Evolutionary conservation across 2,888 invertebrate genomes (phyloP), one percentile per base, ranked within the genome.

Genomic region (Hirtodrosophila histrioides): DNA sequence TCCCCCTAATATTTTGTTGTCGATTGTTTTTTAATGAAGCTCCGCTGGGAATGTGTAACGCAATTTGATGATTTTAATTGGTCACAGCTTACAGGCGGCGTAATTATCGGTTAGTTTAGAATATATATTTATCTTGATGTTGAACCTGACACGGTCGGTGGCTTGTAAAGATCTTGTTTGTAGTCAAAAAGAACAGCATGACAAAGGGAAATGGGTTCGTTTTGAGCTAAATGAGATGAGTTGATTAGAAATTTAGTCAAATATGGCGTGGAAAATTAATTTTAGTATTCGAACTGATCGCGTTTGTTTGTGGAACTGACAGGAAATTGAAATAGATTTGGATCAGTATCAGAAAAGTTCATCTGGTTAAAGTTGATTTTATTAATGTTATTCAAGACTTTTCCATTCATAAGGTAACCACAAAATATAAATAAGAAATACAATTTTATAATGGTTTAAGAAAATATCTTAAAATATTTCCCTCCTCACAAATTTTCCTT

Each of bases 21-120:
- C 80, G 86, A 82, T 86, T 86, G 82, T 69, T 75, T 83, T 82
- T 82, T 86, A 86, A 82, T 82, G 77, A 86, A 83, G 77, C 58
- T 62, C 65, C 65, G 61, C 65, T 41, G 78, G 53, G 70, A 76
- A 84, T 85, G 79, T 76, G 86, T 81, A 85, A 76, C 83, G 74
- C 63, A 85, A 77, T 82, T 82, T 82, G 65, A 83, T 86, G 75
- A 77, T 72, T 86, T 86, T 82, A 83, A 86, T 86, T 79, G 83
- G 77, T 61, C 72, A 77, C 75, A 75, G 75, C 51, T 67, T 71
- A 78, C 62, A 73, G 75, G 71, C 82, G 61, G 56, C 41, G 67
- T 78, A 78, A 78, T 81, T 78, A 84, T 84, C 50, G 53, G 29
- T 60, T 70, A 56, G 40, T 69, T 55, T 57, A 45, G 41, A 55